Conservation (phyloP, 1,140 invertebrate species). For the Ceratosolen fusciceps region DNA sequence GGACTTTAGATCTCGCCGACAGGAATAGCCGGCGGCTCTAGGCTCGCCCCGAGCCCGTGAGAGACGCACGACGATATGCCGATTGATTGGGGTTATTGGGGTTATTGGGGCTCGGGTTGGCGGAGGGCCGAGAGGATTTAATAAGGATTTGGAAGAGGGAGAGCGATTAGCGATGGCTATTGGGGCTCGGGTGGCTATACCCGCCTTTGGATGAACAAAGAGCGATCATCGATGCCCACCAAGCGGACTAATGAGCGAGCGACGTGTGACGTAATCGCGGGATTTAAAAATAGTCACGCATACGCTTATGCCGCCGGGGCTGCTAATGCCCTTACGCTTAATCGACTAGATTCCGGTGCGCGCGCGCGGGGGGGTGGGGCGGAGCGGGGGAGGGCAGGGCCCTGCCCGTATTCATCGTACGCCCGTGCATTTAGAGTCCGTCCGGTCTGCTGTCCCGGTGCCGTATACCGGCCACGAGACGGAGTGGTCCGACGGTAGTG, state of each 20-base stretch:
- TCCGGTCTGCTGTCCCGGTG: too few relatives aligned
- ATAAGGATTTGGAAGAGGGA: slow-evolving; percentile 48
- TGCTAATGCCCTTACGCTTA: not conserved
- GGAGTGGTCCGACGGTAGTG: too few relatives aligned
- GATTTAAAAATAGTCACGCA: slow-evolving; percentile 69
- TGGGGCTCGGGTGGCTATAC: not conserved
- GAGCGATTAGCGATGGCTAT: slow-evolving; percentile 21
- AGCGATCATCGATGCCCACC: slow-evolving; percentile 33
- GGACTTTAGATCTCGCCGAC: slow-evolving; percentile 61
- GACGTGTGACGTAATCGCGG: slow-evolving; percentile 53
- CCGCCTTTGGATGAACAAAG: slow-evolving; percentile 54
- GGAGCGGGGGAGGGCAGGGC: too few relatives aligned
- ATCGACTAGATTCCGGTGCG: not conserved
- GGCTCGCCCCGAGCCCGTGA: too few relatives aligned
- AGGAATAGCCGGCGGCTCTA: slow-evolving; percentile 30
- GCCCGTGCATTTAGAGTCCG: slow-evolving; percentile 27
- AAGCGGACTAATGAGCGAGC: slow-evolving; percentile 52
- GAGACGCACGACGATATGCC: too few relatives aligned
- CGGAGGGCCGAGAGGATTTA: slow-evolving; percentile 43
- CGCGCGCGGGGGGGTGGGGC: not conserved
- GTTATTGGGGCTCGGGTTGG: too few relatives aligned
- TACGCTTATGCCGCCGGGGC: not conserved
- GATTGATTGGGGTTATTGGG: not conserved
- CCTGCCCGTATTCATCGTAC: slow-evolving; percentile 48
- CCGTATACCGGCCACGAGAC: too few relatives aligned